A percentile compares a stretch with the other conserved stretches of the same genome.
These are phyloP conservation scores for Parnassius orleans DNA, from an alignment of 2,888 invertebrate genomes.

Conservation along the genomic window DNA sequence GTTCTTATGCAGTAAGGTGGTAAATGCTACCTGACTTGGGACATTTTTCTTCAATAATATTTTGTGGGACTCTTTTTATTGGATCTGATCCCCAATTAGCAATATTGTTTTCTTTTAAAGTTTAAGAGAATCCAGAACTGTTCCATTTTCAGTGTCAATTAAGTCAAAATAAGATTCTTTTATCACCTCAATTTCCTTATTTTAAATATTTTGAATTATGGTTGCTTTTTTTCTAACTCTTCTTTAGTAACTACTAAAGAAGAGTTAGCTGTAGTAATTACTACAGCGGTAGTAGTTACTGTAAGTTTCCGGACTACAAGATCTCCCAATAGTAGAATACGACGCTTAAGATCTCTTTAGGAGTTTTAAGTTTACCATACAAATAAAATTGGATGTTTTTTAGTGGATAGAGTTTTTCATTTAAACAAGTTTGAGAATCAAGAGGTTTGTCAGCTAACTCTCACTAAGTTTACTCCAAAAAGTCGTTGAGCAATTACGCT, in stretches of 20 bases:
- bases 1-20: slow-evolving; percentile 3
- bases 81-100: slow-evolving; percentile 18
- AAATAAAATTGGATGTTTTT: slow-evolving; percentile 25
- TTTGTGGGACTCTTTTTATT: slow-evolving; percentile 21
- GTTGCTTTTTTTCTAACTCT: slow-evolving; percentile 15
- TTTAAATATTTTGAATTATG: slow-evolving; percentile 14
- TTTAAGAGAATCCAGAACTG: slow-evolving; percentile 15
- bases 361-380: slow-evolving; percentile 17
- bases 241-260: slow-evolving; percentile 22
- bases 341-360: slow-evolving; percentile 17
- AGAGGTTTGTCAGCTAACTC: background rate
- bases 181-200: slow-evolving; percentile 21
- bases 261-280: too few species aligned
- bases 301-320: slow-evolving; percentile 23
- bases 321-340: slow-evolving; percentile 19
- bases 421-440: background rate
- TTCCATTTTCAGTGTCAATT: slow-evolving; percentile 9
- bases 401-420: slow-evolving; percentile 11
- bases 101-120: slow-evolving; percentile 21
- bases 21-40: slow-evolving; percentile 23
- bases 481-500: slow-evolving; percentile 12
- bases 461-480: background rate
- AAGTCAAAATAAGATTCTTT: slow-evolving; percentile 22
- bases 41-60: slow-evolving; percentile 20
- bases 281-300: slow-evolving; percentile 21